Percentiles rank a stretch among this genome's conserved stretches.
Evolutionary conservation across 2,797 vertebrate genomes (phyloP).

Genomic region (Bradypodion ventrale): DNA sequence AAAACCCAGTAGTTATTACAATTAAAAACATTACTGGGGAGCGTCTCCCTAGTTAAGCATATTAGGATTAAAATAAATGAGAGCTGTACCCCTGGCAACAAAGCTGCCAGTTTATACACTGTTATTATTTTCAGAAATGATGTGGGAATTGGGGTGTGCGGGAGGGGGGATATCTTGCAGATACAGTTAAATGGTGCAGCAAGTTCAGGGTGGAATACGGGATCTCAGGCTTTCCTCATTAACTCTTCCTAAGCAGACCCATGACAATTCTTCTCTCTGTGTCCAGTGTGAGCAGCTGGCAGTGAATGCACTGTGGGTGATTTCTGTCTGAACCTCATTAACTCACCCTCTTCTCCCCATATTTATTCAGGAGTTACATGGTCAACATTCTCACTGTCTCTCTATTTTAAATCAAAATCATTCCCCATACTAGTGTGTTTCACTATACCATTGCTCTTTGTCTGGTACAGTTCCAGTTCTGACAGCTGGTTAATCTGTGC

Average conservation of each 20-base stretch:
- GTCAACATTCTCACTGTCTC: not conserved
- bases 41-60: conserved; percentile 52
- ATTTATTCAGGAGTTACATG: not conserved
- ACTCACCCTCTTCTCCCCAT: not conserved
- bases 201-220: not conserved
- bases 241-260: not conserved
- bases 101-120: conserved; percentile 41
- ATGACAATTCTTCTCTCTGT: not conserved
- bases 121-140: conserved; percentile 56
- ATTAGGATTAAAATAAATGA: conserved; percentile 62
- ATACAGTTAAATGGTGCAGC: not conserved
- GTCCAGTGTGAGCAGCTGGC: not conserved
- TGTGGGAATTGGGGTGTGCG: conserved; percentile 22
- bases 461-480: not conserved
- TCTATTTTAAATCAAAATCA: not conserved
- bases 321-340: not conserved
- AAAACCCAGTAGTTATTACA: conserved; percentile 62
- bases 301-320: not conserved
- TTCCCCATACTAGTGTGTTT: not conserved
- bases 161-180: not conserved
- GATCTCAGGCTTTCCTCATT: not conserved
- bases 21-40: conserved; percentile 57
- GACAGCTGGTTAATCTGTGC: not conserved
- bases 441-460: not conserved
- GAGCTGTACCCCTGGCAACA: conserved; percentile 46